Percentiles rank a stretch among this genome's conserved stretches.
These are phyloP conservation scores for Sander lucioperca DNA, from an alignment of 2,113 vertebrate species.

Conservation along the genomic window DNA sequence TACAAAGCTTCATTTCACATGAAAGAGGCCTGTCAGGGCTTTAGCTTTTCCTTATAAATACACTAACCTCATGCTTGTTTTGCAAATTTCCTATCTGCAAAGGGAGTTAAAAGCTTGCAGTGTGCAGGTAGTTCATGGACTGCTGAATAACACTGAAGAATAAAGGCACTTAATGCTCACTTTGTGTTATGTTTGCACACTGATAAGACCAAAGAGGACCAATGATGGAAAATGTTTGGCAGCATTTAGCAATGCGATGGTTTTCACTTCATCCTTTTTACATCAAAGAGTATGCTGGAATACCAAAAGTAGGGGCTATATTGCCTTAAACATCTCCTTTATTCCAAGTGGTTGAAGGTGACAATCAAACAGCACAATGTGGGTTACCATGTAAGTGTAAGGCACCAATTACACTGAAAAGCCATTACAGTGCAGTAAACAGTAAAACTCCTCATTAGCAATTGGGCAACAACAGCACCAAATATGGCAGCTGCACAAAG, in stretches of 20 bases:
- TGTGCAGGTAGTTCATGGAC: conserved; percentile 39
- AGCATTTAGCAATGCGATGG: conserved; percentile 17
- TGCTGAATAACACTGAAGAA: conserved; percentile 33
- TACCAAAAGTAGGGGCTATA: conserved; percentile 10
- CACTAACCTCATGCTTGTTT: conserved; percentile 32
- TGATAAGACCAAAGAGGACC: conserved; percentile 58
- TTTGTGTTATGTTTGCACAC: conserved; percentile 49
- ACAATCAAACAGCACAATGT: conserved; percentile 27
- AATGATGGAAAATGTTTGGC: conserved; percentile 34
- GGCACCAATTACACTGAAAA: conserved; percentile 56
- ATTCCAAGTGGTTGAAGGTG: conserved; percentile 39
- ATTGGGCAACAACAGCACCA: conserved; percentile 56
- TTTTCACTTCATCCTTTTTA: conserved; percentile 47
- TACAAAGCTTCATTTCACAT: conserved; percentile 41
- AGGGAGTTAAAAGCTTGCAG: conserved; percentile 37
- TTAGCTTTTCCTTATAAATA: conserved; percentile 18
- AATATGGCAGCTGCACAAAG: conserved; percentile 65
- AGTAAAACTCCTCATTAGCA: conserved; percentile 65
- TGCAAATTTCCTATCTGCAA: conserved; percentile 31
- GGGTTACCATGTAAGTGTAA: conserved; percentile 50
- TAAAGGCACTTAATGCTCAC: conserved; percentile 39
- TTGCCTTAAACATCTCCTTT: conserved; percentile 45
- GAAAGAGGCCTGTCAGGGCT: conserved; percentile 8
- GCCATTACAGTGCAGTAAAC: conserved; percentile 54
- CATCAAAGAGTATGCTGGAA: conserved; percentile 27